phyloP scores from a whole-genome alignment of 2,888 invertebrate genomes.

The Drosophila merina region DNA sequence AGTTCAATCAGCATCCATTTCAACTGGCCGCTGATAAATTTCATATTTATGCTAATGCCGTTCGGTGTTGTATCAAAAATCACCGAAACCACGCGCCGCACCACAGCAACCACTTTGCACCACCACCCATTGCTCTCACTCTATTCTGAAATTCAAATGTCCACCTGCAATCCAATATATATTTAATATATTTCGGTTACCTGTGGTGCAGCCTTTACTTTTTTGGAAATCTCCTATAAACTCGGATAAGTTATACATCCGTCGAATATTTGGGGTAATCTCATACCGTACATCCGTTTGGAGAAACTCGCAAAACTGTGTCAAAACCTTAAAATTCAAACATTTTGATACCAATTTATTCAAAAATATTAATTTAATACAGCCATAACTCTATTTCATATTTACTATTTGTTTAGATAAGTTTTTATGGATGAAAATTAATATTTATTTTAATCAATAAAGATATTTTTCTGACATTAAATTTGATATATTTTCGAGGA shows the following conservation, averaged over 20 bases:
- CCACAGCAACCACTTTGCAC: conserved; percentile 42
- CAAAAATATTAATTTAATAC: neutral
- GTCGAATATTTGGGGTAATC: conserved; percentile 54
- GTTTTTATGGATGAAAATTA: neutral
- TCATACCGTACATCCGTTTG: conserved; percentile 47
- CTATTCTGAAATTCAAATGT: conserved; percentile 48
- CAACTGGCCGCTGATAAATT: conserved; percentile 69
- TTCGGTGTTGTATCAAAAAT: conserved; percentile 44
- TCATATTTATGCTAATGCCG: conserved; percentile 77
- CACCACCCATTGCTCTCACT: conserved; percentile 50
- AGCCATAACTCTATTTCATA: neutral
- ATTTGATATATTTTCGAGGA: neutral
- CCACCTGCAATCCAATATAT: conserved; percentile 57
- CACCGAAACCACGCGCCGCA: conserved; percentile 31
- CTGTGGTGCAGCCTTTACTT: conserved; percentile 49
- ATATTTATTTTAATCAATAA: neutral
- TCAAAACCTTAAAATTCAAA: neutral
- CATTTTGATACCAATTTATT: neutral
- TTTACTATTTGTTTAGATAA: neutral
- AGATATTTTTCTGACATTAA: neutral
- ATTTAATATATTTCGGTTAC: conserved; percentile 55
- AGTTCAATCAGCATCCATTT: conserved; percentile 79
- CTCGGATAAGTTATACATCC: conserved; percentile 72
- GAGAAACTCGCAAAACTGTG: conserved; percentile 10
- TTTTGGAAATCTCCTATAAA: conserved; percentile 52